Base-by-base conservation (phyloP, 30 jellyfish, hydroid and myxozoan species). In the Aurelia sp. region DNA sequence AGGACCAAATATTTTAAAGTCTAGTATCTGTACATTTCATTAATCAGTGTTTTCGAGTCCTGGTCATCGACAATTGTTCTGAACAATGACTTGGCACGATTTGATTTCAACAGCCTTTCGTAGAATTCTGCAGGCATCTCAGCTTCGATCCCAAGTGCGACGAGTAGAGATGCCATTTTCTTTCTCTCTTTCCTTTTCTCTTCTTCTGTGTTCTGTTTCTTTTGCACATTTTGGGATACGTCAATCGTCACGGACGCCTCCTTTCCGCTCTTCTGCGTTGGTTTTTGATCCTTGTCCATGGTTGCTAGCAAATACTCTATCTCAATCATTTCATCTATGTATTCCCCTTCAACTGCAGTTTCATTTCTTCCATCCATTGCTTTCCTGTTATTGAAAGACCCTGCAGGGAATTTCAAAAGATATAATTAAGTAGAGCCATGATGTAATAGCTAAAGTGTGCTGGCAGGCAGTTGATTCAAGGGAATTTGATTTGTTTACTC, bases 131-230 rank as follows among this genome's bases (percentile, higher is more conserved):
- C 47, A 30, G 93, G 93, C 78, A 84, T 80, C 23, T 84, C 93
- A 1, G 93, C 93, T 52, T 84, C 93, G 74, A 84, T 84, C 20
- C 93, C 93, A 66, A 84, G 60, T 0, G 86, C 93, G 4, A 84
- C 51, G 51, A 84, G 51, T 4, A 84, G 35, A 13, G 93, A 77
- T 21, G 85, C 95, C 20, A 75, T 6, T 18, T 69, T 73, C 53
- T 52, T 78, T 64, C 81, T 78, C 31, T 69, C 85, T 44, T 44
- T 44, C 55, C 2, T 44, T 44, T 44, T 44, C 55, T 44, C 55
- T 44, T 12, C 15, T 44, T 44, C 55, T 44, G 55, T 44, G 55
- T 44, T 44, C 18, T 20, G 33, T 57, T 4, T 8, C 41, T 71
- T 62, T 4, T 41, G 78, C 35, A 59, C 60, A 58, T 30, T 3